Evolutionary conservation across 2,113 vertebrate species (phyloP).

Genomic region (Tympanuchus pallidicinctus): DNA sequence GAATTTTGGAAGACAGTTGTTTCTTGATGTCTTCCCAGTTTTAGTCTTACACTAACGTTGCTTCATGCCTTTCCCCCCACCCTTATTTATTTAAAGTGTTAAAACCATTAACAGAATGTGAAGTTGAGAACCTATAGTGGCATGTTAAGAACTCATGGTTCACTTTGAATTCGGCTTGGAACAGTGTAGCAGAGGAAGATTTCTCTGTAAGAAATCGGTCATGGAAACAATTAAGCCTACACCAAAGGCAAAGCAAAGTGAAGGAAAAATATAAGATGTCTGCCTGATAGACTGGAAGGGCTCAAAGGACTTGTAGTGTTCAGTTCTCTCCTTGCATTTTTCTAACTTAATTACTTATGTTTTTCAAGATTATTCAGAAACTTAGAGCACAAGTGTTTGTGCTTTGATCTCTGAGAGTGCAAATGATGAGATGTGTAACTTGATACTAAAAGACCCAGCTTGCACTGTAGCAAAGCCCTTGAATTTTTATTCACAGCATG

Average conservation of each 20-base stretch:
- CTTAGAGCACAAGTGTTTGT: background rate
- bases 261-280: background rate
- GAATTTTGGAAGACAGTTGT: background rate
- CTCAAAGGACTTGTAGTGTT: background rate
- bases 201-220: background rate
- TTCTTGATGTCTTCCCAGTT: background rate
- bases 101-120: slow-evolving; percentile 21
- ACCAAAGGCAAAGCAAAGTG: background rate
- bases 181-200: background rate
- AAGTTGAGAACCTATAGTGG: background rate
- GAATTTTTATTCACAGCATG: background rate
- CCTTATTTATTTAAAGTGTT: slow-evolving; percentile 12
- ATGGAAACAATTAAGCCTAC: background rate
- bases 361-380: slow-evolving; percentile 28
- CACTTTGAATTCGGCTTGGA: background rate
- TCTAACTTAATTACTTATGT: slow-evolving; percentile 36
- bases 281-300: background rate
- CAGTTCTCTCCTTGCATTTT: background rate
- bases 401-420: background rate
- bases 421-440: background rate
- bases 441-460: background rate
- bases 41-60: background rate
- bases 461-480: background rate
- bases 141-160: slow-evolving; percentile 7
- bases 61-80: background rate